Conservation (phyloP, 2,888 invertebrate species). For the Tiphia femorata region DNA sequence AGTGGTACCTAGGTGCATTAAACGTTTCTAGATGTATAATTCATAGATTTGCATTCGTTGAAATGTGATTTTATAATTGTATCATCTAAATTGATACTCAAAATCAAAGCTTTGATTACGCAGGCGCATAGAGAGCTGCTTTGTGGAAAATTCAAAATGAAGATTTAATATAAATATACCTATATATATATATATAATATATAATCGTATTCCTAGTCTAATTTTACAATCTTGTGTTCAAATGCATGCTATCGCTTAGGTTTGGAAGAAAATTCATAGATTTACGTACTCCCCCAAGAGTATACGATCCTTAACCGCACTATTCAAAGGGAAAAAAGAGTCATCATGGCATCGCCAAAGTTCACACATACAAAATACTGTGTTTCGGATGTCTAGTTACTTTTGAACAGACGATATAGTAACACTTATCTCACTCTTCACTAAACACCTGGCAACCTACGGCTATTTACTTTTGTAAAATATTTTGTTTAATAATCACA, state of each 20-base stretch:
- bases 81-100: background rate
- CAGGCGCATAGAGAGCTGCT: background rate
- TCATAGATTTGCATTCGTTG: background rate
- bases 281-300: background rate
- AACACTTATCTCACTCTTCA: conserved; percentile 43
- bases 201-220: background rate
- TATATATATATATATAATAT: too few species aligned
- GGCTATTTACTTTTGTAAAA: conserved; percentile 65
- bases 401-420: conserved; percentile 47
- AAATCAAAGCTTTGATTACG: background rate
- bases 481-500: conserved; percentile 62
- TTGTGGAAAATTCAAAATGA: background rate
- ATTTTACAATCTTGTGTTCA: background rate
- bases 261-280: background rate
- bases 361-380: conserved; percentile 30
- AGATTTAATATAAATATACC: background rate
- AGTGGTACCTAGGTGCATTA: too few species aligned
- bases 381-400: conserved; percentile 53
- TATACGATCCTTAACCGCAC: conserved; percentile 5
- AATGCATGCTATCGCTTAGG: background rate
- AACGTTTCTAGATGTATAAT: too few species aligned
- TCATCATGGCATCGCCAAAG: conserved; percentile 42
- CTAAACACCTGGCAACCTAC: conserved; percentile 45
- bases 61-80: background rate
- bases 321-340: conserved; percentile 1